Conservation (phyloP, 2,888 invertebrate species). For the Leptarthrus brevirostris region DNA sequence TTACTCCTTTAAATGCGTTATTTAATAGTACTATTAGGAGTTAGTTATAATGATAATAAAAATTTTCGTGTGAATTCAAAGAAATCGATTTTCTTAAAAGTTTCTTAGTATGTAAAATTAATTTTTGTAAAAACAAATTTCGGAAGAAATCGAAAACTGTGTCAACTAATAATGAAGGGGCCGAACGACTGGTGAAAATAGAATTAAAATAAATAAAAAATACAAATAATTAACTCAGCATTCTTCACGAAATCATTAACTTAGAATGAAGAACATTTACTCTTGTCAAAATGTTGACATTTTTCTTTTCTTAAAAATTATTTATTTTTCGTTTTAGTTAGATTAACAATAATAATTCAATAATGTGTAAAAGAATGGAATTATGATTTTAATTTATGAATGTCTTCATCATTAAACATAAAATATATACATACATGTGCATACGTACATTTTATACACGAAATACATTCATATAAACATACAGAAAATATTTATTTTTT, state of each 20-base stretch:
- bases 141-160: background rate
- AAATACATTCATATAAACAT: conserved; percentile 38
- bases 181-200: too few species aligned
- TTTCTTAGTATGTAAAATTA: conserved; percentile 22
- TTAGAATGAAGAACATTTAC: background rate
- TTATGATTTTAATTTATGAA: too few species aligned
- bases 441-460: conserved; percentile 39
- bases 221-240: too few species aligned
- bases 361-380: too few species aligned
- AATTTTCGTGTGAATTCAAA: conserved; percentile 3
- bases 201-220: too few species aligned
- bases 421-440: conserved; percentile 31
- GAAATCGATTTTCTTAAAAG: conserved; percentile 12
- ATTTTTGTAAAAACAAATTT: background rate
- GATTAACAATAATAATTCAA: too few species aligned
- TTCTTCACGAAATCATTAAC: background rate
- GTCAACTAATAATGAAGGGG: background rate
- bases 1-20: conserved; percentile 42
- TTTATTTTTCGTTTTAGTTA: too few species aligned
- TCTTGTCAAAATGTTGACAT: background rate
- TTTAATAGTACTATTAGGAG: background rate
- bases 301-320: too few species aligned
- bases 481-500: conserved; percentile 49
- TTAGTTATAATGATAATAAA: background rate
- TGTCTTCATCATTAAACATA: conserved; percentile 12